phyloP scores from a whole-genome alignment of 2,797 vertebrate genomes.

The Enteromius thamalakanensis region DNA sequence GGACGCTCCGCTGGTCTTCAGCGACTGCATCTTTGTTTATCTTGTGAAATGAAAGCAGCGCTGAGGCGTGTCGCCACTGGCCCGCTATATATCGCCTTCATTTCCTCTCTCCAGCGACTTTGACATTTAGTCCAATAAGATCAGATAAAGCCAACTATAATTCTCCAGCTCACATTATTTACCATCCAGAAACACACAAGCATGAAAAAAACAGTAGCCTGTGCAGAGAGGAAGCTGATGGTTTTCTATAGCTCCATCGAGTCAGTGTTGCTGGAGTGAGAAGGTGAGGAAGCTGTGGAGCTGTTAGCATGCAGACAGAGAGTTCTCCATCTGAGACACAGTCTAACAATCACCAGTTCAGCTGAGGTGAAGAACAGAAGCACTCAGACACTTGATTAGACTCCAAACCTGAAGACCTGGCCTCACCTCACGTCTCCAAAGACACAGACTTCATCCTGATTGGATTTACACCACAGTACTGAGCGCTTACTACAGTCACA shows the following conservation, averaged over 20 bases:
- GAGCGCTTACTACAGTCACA: background rate
- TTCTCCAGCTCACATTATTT: conserved; percentile 53
- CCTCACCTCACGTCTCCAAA: background rate
- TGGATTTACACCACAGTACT: background rate
- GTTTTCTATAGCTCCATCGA: background rate
- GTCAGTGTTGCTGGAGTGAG: conserved; percentile 5
- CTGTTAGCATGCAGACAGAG: background rate
- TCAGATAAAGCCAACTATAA: conserved; percentile 3
- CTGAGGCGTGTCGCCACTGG: background rate
- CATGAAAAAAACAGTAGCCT: background rate
- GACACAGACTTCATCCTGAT: background rate
- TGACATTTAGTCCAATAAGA: conserved; percentile 64
- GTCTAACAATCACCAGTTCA: conserved; percentile 10
- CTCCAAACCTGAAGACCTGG: background rate
- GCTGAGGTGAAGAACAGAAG: conserved; percentile 17
- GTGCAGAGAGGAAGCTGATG: background rate
- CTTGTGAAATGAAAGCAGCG: background rate
- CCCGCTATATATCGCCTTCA: background rate
- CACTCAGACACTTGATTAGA: background rate
- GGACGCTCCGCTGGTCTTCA: background rate
- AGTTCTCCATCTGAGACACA: conserved; percentile 5
- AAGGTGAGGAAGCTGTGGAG: background rate
- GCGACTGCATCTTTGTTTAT: conserved; percentile 13
- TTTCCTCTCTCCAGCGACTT: conserved; percentile 29
- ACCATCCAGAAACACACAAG: conserved; percentile 14